A percentile compares a stretch with the other conserved stretches of the same genome.
These are phyloP conservation scores for Drosophila varians DNA, from an alignment of 1,140 invertebrate species.

Conservation along the genomic window DNA sequence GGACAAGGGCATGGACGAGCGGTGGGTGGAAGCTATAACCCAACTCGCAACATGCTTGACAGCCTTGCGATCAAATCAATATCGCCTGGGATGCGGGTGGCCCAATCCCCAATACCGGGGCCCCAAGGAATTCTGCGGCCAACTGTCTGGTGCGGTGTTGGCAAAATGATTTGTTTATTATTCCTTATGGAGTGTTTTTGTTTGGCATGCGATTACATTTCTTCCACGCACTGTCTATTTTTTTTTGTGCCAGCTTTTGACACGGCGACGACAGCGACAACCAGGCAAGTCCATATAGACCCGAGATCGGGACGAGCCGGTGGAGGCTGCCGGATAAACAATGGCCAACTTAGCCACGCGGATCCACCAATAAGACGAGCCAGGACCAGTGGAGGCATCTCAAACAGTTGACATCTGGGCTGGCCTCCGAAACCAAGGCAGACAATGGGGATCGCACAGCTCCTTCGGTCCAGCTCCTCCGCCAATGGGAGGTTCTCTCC, in stretches of 20 bases:
- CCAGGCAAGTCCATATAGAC: constrained; percentile 57
- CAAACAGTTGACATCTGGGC: constrained; percentile 62
- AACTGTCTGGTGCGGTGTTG: constrained; percentile 44
- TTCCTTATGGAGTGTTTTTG: constrained; percentile 77
- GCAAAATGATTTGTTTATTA: constrained; percentile 76
- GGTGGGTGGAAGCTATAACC: constrained; percentile 9
- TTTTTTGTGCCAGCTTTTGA: constrained; percentile 21
- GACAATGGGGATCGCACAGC: constrained; percentile 40
- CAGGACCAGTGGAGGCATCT: constrained; percentile 33
- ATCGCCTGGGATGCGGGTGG: constrained; percentile 68
- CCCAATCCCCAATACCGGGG: constrained; percentile 19
- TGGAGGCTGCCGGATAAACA: constrained; percentile 43
- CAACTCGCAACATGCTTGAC: constrained; percentile 52
- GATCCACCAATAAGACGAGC: constrained; percentile 62
- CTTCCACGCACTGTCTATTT: constrained; percentile 20
- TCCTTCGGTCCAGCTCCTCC: constrained; percentile 38
- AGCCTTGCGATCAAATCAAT: constrained; percentile 70
- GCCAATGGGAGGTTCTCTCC: constrained; percentile 54
- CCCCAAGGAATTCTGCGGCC: constrained; percentile 34
- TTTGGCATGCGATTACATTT: constrained; percentile 66
- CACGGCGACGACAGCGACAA: constrained; percentile 39
- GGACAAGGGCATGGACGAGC: not conserved
- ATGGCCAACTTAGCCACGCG: constrained; percentile 35
- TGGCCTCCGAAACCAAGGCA: constrained; percentile 19
- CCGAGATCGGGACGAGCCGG: constrained; percentile 3